phyloP scores from a whole-genome alignment of 2,797 vertebrate species.

The Myotis myotis region DNA sequence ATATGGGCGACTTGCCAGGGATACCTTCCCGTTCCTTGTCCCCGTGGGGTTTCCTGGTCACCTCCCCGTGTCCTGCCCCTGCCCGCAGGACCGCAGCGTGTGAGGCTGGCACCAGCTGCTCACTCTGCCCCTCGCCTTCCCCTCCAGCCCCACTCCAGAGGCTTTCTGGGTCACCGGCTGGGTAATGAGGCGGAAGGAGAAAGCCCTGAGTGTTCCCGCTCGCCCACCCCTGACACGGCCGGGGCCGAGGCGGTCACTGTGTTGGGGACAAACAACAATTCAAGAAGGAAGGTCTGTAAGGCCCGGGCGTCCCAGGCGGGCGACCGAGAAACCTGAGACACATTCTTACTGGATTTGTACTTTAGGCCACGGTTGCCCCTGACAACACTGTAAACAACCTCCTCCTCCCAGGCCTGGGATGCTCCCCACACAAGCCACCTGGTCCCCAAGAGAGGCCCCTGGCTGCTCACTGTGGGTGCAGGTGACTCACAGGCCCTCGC shows the following conservation, averaged over 20 bases:
- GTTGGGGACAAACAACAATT: background rate
- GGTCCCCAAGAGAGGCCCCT: background rate
- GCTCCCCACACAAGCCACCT: background rate
- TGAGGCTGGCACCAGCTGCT: background rate
- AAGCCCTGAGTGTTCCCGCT: background rate
- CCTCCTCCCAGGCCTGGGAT: background rate
- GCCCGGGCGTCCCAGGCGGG: rapidly evolving
- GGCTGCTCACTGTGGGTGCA: background rate
- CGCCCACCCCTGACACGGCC: background rate
- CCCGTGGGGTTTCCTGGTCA: background rate
- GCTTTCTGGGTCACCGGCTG: background rate
- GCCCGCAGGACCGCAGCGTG: rapidly evolving
- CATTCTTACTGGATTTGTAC: background rate
- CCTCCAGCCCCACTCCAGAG: background rate
- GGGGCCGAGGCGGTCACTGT: background rate
- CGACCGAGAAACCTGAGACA: rapidly evolving
- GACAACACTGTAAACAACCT: too few species aligned
- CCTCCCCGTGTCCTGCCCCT: background rate
- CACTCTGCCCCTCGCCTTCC: background rate
- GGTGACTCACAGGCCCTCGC: background rate
- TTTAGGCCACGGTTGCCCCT: rapidly evolving
- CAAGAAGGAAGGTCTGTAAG: background rate
- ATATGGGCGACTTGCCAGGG: too few species aligned
- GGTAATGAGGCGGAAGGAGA: background rate
- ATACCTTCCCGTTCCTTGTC: too few species aligned